Evolutionary conservation across 1,140 invertebrate genomes (phyloP), one percentile per base, ranked within the genome.

Genomic region (Heliconius hermathena): DNA sequence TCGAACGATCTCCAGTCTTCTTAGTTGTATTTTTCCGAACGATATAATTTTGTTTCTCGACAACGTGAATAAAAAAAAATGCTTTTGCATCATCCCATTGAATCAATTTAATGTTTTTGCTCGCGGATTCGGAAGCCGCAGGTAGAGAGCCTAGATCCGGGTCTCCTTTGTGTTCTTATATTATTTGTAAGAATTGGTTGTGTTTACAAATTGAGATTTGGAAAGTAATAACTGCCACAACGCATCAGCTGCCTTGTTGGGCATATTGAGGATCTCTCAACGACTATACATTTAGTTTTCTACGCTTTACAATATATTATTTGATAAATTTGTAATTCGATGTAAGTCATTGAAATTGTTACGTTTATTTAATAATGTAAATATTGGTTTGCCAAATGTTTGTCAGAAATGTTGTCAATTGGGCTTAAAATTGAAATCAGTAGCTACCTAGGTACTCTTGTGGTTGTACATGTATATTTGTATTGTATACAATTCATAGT

Each of bases 141-240:
- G 92, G 93, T 93, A 93, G 90, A 92, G 86, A 80, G 77, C 82
- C 88, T 91, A 94, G 92, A 93, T 94, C 93, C 93, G 93, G 91
- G 90, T 90, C 84, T 71, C 79, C 78, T 87, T 93, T 93, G 87
- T 46, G 41, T 46, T 93, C 82, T 81, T 81, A 74, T 13, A 80
- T 85, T 84, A 86, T 92, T 88, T 83, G 88, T 87, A 81, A 89
- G 84, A 89, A 88, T 87, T 87, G 87, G 83, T 90, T 94, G 89
- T 94, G 89, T 94, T 94, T 92, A 91, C 91, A 93, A 92, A 92
- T 93, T 90, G 86, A 88, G 91, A 93, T 93, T 91, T 91, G 87
- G 81, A 77, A 82, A 87, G 88, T 87, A 90, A 93, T 92, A 91
- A 91, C 87, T 91, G 92, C 93, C 93, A 79, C 86, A 83, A 87